Evolutionary conservation across 2,797 vertebrate genomes (phyloP).

Genomic region (Molossus alvarezi): DNA sequence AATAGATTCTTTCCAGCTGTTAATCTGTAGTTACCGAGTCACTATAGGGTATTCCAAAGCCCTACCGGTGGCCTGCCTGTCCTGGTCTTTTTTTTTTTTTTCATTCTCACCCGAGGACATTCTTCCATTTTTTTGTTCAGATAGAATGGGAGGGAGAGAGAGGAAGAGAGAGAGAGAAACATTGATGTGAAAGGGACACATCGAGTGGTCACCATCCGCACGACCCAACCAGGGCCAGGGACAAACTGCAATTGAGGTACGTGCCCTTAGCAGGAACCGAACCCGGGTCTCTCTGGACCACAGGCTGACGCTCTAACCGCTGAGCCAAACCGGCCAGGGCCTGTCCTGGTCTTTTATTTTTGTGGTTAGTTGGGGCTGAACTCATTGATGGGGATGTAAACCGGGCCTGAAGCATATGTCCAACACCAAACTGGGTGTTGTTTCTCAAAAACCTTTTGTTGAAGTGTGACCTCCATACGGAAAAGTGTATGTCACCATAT

Average conservation of each 20-base stretch:
- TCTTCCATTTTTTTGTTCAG: no score
- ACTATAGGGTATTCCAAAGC: slow-evolving; percentile 81
- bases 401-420: background rate
- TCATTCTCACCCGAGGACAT: no score
- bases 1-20: slow-evolving; percentile 88
- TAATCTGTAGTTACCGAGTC: slow-evolving; percentile 80
- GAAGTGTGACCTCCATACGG: background rate
- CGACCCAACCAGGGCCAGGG: no score
- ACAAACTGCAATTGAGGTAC: no score
- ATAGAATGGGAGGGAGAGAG: no score
- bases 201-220: no score
- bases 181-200: no score
- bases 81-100: background rate
- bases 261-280: no score
- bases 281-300: no score
- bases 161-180: no score
- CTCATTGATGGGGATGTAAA: accelerated
- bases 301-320: no score
- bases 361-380: background rate
- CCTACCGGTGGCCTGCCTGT: slow-evolving; percentile 74
- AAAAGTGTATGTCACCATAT: accelerated
- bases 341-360: slow-evolving; percentile 53
- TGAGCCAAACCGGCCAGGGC: background rate
- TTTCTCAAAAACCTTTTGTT: background rate
- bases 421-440: background rate